Base-by-base conservation (phyloP, 2,113 vertebrate genomes). In the Paratilapia polleni region DNA sequence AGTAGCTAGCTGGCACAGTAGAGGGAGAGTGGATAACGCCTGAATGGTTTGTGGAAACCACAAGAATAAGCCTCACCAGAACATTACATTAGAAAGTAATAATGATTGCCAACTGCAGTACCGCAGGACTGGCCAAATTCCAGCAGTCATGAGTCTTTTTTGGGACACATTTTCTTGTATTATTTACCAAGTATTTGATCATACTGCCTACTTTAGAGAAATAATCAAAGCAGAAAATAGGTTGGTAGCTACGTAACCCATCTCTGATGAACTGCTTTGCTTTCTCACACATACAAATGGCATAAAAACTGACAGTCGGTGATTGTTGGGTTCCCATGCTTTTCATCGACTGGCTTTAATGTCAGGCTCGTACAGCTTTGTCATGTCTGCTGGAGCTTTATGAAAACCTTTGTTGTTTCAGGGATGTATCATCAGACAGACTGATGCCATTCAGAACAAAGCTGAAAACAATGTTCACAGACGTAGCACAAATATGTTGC, bases 1-100 rank as follows among this genome's bases (percentile, higher is more conserved):
- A 77, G 24, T 1, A 26, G 31, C 19, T 43, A 54, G 52, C 24
- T 15, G 15, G 5, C 31, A 31, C 10, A 58, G 62, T 54, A 63
- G 64, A 62, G 63, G 15, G 43, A 70, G 24, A 68, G 41, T 68
- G 28, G 26, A 8, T 31, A 73, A 31, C 14, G 68, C 52, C 43
- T 34, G 26, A 73, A 54, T 34, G 26, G 31, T 73, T 73, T 73
- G 54, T 54, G 68, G 68, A 49, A 75, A 41, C 17, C 64, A 66
- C 80, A 87, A 13, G 70, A 83, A 80, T 41, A 73, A 73, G 2
- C 9, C 22, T 68, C 64, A 68, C 22, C 14, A 49, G 64, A 49
- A 49, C 14, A 68, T 22, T 68, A 68, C 22, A 68, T 47, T 49
- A 68, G 6, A 68, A 68, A 47, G 22, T 47, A 49, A 3, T 9